Conservation (phyloP, 2,797 vertebrate species). For the Buphagus erythrorhynchus region DNA sequence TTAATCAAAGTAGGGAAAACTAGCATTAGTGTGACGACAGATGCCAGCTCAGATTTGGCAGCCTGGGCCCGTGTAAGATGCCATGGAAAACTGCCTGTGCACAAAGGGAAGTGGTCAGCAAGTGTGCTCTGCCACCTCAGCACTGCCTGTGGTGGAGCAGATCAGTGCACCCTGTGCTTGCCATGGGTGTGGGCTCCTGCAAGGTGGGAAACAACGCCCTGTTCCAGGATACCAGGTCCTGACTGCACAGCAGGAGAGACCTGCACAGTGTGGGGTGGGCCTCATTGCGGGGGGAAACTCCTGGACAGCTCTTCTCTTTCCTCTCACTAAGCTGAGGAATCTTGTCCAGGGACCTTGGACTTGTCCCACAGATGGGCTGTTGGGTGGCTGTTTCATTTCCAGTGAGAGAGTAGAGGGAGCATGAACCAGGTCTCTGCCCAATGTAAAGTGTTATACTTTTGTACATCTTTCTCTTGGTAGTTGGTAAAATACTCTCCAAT, state of each 20-base stretch:
- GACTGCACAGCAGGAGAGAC: neutral
- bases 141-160: neutral
- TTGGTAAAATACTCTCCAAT: neutral
- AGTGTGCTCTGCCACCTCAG: neutral
- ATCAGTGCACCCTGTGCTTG: too few species aligned
- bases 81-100: neutral
- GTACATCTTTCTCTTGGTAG: neutral
- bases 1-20: neutral
- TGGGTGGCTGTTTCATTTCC: neutral
- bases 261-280: rapidly evolving
- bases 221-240: neutral
- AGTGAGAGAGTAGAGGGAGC: neutral
- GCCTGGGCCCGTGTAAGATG: neutral
- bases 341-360: neutral
- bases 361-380: neutral
- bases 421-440: neutral
- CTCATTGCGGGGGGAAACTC: neutral
- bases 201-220: neutral
- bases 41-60: neutral
- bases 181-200: rapidly evolving
- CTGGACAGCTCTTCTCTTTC: neutral
- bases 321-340: neutral
- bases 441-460: neutral
- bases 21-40: neutral
- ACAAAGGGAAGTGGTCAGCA: neutral